Conservation (phyloP, 2,888 invertebrate genomes). For the Orchesella flavescens region DNA sequence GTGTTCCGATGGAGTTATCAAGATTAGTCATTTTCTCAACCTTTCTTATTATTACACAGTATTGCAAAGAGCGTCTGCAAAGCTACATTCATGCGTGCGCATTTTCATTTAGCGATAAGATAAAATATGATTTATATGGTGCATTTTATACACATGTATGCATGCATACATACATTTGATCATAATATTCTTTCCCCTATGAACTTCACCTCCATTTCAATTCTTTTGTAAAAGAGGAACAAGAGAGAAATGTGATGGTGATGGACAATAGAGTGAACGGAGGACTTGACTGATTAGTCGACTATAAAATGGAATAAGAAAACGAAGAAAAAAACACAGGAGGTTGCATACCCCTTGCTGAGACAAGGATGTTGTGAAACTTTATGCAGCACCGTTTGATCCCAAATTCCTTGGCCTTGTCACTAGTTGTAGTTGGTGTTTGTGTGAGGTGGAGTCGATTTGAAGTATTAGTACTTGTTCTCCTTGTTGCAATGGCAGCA, state of each 20-base stretch:
- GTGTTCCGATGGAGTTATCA: too few relatives aligned
- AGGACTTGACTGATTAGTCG: not conserved
- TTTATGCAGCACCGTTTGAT: slow-evolving; percentile 37
- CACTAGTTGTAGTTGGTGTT: slow-evolving; percentile 28
- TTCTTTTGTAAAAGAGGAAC: not conserved
- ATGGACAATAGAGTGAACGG: slow-evolving; percentile 4
- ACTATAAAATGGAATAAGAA: not conserved
- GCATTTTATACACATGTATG: too few relatives aligned
- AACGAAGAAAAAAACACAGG: slow-evolving; percentile 13
- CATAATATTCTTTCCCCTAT: too few relatives aligned
- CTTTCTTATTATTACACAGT: too few relatives aligned
- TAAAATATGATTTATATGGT: too few relatives aligned
- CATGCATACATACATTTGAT: too few relatives aligned
- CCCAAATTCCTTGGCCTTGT: slow-evolving; percentile 56
- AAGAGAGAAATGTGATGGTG: not conserved
- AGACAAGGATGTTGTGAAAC: slow-evolving; percentile 37
- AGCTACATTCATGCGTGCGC: too few relatives aligned
- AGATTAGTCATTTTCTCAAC: too few relatives aligned
- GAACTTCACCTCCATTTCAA: too few relatives aligned
- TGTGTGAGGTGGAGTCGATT: slow-evolving; percentile 45
- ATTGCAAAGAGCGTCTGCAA: too few relatives aligned
- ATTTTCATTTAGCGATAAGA: too few relatives aligned
- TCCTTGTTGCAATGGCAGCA: not conserved
- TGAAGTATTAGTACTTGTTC: slow-evolving; percentile 19
- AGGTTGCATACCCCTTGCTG: slow-evolving; percentile 55